Percentiles rank a stretch among this genome's conserved stretches.
phyloP scores from a whole-genome alignment of 2,113 vertebrate species.

The Saimiri boliviensis region DNA sequence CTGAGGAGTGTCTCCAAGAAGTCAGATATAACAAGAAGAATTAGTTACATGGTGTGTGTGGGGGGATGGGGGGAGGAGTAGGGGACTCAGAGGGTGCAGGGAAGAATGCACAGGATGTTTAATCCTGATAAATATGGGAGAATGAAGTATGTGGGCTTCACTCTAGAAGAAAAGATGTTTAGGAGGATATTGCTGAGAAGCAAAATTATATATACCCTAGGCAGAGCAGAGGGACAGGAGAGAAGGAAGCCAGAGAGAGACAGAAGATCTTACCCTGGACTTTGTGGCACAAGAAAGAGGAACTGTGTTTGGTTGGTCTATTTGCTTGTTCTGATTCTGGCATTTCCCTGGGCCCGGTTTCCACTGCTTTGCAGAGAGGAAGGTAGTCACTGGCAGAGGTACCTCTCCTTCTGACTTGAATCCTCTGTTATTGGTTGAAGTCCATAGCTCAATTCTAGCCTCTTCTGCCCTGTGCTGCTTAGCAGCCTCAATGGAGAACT shows the following conservation, averaged over 20 bases:
- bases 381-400: fast-evolving
- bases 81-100: not conserved
- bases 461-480: not conserved
- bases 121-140: not conserved
- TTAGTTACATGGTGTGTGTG: not conserved
- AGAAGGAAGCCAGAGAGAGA: not conserved
- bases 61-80: no score
- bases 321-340: not conserved
- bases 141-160: not conserved
- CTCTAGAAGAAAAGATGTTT: not conserved
- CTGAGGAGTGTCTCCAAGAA: not conserved
- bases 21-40: not conserved
- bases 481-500: not conserved
- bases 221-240: not conserved
- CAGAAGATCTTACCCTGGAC: not conserved
- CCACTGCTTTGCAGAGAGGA: not conserved
- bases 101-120: not conserved
- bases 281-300: not conserved
- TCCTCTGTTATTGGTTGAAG: not conserved
- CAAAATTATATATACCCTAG: no score
- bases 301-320: not conserved
- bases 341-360: not conserved
- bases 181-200: not conserved
- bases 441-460: not conserved
- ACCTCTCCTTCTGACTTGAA: not conserved